Base-by-base conservation (phyloP, 2,797 vertebrate genomes). In the Coracias cyanogaster region DNA sequence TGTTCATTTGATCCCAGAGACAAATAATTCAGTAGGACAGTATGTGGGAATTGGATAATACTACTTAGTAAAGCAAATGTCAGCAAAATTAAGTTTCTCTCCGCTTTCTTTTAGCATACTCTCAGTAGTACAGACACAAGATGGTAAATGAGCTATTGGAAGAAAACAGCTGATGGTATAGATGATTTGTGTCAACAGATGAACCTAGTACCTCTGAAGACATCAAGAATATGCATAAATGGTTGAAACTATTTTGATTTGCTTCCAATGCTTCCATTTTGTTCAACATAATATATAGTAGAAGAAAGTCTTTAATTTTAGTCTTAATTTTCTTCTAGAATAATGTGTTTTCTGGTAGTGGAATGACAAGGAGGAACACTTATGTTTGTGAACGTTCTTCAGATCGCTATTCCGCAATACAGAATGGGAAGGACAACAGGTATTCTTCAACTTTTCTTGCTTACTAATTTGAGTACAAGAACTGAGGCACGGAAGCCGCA, bases 401-500 rank as follows among this genome's bases (percentile, higher is more conserved):
- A 25, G 99, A 99, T 86, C 99, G 99, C 58, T 99, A 99, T 69
- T 97, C 98, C 28, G 98, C 99, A 8, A 98, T 99, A 95, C 99
- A 99, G 88, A 99, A 99, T 7, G 99, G 99, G 69, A 99, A 99
- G 97, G 99, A 99, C 97, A 99, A 98, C 99, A 99, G 99, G 99
- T 99, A 96, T 80, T 39, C 15, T 43, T 78, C 26, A 62, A 1
- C 66, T 94, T 67, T 4, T 46, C 41, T 57, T 66, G 43, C 51
- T 73, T 79, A 12, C 29, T 85, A 35, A 22, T 43, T 66, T 43
- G 58, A 31, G 19, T 85, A 15, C 55, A 37, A 64, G 43, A 84
- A 70, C 17, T 8, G 4, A 54, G 57, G 46, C 26, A 39, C 8
- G 65, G 66, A 52, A 65, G 20, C 7, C 62, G 28, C 54, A 76